phyloP scores from a whole-genome alignment of 2,113 vertebrate genomes.

The Dasyurus viverrinus region DNA sequence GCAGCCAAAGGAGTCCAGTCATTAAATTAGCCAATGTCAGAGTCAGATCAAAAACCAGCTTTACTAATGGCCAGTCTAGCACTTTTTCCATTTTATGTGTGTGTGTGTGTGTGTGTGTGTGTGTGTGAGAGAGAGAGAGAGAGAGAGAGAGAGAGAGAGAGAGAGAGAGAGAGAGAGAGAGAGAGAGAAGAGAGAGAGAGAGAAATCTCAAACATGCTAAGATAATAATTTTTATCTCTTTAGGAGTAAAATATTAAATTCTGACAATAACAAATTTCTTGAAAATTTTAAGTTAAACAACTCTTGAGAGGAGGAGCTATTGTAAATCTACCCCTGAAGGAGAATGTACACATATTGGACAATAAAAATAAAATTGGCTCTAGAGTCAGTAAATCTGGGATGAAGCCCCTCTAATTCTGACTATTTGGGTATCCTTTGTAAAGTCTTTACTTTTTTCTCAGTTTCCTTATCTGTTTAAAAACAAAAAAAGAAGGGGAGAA shows the following conservation, averaged over 20 bases:
- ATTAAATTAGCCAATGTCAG: neutral
- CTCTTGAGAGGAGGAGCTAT: constrained; percentile 56
- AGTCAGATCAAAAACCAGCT: neutral
- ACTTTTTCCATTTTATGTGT: neutral
- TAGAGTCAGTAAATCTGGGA: neutral
- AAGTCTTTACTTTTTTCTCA: neutral
- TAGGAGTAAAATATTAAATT: constrained; percentile 37
- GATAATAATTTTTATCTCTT: constrained; percentile 13
- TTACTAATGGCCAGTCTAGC: neutral
- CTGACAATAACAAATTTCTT: constrained; percentile 52
- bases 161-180: too few relatives aligned
- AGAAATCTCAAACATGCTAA: constrained; percentile 1
- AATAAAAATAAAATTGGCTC: neutral
- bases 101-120: neutral
- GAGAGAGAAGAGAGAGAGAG: too few relatives aligned
- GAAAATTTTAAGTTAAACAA: constrained; percentile 54
- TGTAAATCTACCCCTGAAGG: constrained; percentile 63
- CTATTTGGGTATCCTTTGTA: neutral
- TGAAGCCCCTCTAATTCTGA: neutral
- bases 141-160: too few relatives aligned
- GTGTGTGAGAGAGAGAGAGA: too few relatives aligned
- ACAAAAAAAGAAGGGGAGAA: neutral
- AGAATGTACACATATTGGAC: neutral
- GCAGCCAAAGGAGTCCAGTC: neutral
- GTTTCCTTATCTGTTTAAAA: neutral